Conservation (phyloP, 2,888 invertebrate species). For the Tupiocoris notatus region DNA sequence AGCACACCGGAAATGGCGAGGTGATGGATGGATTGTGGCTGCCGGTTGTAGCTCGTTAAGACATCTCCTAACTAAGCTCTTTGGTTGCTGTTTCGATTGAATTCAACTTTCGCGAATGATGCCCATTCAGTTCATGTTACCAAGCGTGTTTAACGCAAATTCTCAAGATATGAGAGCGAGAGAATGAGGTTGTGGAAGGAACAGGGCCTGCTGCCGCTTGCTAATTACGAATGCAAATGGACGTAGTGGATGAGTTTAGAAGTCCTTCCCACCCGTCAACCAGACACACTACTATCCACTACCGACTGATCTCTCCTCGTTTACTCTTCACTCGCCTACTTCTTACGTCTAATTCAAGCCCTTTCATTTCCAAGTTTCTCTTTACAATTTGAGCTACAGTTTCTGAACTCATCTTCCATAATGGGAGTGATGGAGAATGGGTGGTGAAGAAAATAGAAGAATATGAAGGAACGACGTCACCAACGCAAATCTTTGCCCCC, state of each 20-base stretch:
- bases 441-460: no score
- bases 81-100: not conserved
- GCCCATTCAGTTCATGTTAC: not conserved
- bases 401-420: not conserved
- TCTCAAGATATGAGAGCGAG: not conserved
- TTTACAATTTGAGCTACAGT: not conserved
- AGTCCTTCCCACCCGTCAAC: not conserved
- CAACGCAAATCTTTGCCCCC: not conserved
- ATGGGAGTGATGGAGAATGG: not conserved
- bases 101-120: not conserved
- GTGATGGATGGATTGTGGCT: no score
- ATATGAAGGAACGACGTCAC: not conserved
- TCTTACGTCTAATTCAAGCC: not conserved
- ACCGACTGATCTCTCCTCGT: not conserved
- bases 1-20: no score
- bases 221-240: not conserved
- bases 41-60: not conserved
- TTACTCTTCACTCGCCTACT: not conserved
- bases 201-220: not conserved
- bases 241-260: not conserved
- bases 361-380: not conserved
- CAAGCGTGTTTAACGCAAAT: not conserved
- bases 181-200: not conserved
- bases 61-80: not conserved
- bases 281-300: not conserved